A percentile compares a stretch with the other conserved stretches of the same genome.
These are phyloP conservation scores for Parazoanthus atlanticus DNA, from an alignment of 92 coral and sea anemone genomes.

Conservation along the genomic window DNA sequence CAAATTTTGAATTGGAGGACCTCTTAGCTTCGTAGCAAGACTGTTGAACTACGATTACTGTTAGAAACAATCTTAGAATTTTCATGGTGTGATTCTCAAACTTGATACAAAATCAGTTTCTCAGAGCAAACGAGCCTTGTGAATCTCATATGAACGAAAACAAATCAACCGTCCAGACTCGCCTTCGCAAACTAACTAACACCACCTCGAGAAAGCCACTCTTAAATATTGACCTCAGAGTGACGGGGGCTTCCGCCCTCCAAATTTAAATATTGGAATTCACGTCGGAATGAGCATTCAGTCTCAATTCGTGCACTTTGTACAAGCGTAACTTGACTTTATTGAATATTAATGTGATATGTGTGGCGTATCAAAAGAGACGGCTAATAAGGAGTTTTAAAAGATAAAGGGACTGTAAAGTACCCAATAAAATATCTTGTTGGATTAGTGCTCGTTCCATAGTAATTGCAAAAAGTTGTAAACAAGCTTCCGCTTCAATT, in stretches of 20 bases:
- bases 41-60: slow-evolving; percentile 4
- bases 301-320: slow-evolving; percentile 28
- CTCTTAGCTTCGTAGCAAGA: slow-evolving; percentile 38
- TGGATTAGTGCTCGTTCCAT: slow-evolving; percentile 14
- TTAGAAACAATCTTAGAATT: slow-evolving; percentile 1
- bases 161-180: slow-evolving; percentile 7
- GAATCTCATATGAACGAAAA: not conserved
- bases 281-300: slow-evolving; percentile 47
- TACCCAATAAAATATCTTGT: slow-evolving; percentile 12
- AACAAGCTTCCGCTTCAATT: slow-evolving; percentile 15
- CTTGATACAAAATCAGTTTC: slow-evolving; percentile 1
- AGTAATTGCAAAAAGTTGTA: not conserved
- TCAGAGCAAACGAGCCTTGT: not conserved
- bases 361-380: slow-evolving; percentile 15
- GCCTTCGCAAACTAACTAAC: slow-evolving; percentile 13
- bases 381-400: not conserved
- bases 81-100: slow-evolving; percentile 1
- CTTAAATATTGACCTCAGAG: slow-evolving; percentile 46
- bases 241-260: slow-evolving; percentile 50
- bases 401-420: not conserved
- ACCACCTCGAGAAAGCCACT: slow-evolving; percentile 20
- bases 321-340: slow-evolving; percentile 25
- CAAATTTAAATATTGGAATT: slow-evolving; percentile 44
- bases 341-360: slow-evolving; percentile 17
- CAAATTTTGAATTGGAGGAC: slow-evolving; percentile 39